Conservation (phyloP, 2,888 invertebrate genomes). For the Dilophus febrilis region DNA sequence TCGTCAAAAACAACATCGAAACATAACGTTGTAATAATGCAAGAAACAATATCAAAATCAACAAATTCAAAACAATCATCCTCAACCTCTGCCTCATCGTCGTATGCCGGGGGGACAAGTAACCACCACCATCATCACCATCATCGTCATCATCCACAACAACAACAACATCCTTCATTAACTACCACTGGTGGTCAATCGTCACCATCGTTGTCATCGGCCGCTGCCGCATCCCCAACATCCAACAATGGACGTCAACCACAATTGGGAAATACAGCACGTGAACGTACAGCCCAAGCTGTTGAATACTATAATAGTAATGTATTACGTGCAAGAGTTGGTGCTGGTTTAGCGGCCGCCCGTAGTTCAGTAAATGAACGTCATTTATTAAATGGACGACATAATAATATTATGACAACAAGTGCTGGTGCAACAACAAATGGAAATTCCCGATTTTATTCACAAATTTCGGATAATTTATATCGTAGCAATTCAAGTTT, state of each 20-base stretch:
- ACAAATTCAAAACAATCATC: no score
- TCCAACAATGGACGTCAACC: no score
- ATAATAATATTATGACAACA: slow-evolving; percentile 1
- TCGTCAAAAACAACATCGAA: no score
- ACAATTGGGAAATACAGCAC: slow-evolving; percentile 15
- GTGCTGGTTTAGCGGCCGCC: slow-evolving; percentile 29
- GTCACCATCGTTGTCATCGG: slow-evolving; percentile 1
- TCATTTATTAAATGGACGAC: slow-evolving; percentile 9
- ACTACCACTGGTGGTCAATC: neutral
- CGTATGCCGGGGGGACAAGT: no score
- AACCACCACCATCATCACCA: neutral
- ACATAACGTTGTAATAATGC: no score
- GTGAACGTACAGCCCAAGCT: slow-evolving; percentile 33
- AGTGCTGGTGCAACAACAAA: neutral
- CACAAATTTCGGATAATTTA: slow-evolving; percentile 25
- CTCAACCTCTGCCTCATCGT: no score
- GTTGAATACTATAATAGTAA: slow-evolving; percentile 37
- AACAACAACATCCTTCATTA: neutral
- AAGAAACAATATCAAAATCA: no score
- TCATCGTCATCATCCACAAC: neutral
- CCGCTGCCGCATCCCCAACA: neutral
- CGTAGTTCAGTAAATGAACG: slow-evolving; percentile 14
- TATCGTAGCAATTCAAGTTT: slow-evolving; percentile 82
- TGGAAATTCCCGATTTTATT: slow-evolving; percentile 8
- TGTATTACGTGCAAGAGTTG: slow-evolving; percentile 32